Conservation (phyloP, 2,888 invertebrate species). For the Cantharis lateralis region DNA sequence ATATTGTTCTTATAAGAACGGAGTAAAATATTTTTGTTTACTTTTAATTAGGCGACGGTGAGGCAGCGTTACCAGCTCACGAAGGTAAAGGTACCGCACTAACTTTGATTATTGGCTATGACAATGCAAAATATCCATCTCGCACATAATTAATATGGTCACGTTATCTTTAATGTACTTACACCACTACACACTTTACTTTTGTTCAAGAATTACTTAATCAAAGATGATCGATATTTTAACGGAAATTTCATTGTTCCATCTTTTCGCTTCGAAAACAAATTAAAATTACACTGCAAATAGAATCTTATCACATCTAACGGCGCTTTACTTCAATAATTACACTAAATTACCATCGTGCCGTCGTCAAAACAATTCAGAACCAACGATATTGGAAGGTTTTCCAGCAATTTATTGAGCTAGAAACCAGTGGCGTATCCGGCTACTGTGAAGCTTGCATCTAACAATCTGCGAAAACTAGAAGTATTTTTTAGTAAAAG, state of each 20-base stretch:
- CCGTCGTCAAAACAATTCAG: neutral
- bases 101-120: conserved; percentile 44
- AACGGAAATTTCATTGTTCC: neutral
- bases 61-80: conserved; percentile 39
- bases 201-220: neutral
- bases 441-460: too few relatives aligned
- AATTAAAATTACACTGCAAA: neutral
- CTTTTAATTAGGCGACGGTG: conserved; percentile 42
- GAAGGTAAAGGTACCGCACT: conserved; percentile 36
- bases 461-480: too few relatives aligned
- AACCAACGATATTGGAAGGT: too few relatives aligned
- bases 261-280: neutral
- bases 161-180: conserved; percentile 4
- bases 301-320: neutral
- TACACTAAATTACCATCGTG: neutral
- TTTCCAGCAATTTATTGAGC: too few relatives aligned
- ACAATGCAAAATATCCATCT: conserved; percentile 41
- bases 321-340: neutral
- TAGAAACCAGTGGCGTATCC: too few relatives aligned
- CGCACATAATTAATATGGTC: conserved; percentile 33
- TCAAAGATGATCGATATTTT: neutral
- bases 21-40: conserved; percentile 39
- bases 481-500: too few relatives aligned
- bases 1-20: conserved; percentile 24
- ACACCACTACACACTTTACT: neutral